Conservation (phyloP, 2,888 invertebrate genomes). For the Pyrocoelia pectoralis region DNA sequence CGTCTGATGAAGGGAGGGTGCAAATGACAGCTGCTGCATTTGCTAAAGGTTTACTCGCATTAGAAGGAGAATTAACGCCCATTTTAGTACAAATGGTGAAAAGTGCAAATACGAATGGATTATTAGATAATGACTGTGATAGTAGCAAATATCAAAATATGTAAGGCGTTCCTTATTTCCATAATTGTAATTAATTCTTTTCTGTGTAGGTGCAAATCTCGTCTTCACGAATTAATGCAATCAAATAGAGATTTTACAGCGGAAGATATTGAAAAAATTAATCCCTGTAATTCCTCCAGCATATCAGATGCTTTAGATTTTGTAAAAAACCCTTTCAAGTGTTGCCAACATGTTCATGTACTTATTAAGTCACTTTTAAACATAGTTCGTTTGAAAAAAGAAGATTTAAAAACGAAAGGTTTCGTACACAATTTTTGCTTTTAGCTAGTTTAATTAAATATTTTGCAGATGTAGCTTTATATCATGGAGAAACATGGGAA, state of each 20-base stretch:
- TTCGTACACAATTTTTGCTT: neutral
- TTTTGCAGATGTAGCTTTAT: conserved; percentile 82
- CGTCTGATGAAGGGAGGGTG: conserved; percentile 98
- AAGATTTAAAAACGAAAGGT: conserved; percentile 89
- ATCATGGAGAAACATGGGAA: conserved; percentile 99
- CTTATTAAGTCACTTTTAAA: conserved; percentile 87
- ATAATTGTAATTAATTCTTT: neutral
- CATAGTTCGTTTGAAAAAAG: conserved; percentile 85
- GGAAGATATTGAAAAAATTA: conserved; percentile 86
- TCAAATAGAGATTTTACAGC: conserved; percentile 85
- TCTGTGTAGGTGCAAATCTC: conserved; percentile 85
- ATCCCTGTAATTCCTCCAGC: conserved; percentile 92
- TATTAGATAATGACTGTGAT: conserved; percentile 98
- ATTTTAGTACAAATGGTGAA: conserved; percentile 99
- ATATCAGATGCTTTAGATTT: conserved; percentile 91
- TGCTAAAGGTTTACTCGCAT: conserved; percentile 94
- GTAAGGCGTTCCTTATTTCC: too few species aligned
- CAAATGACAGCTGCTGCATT: conserved; percentile 99
- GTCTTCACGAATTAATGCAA: conserved; percentile 91
- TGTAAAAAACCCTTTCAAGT: conserved; percentile 94
- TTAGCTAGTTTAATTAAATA: conserved; percentile 7
- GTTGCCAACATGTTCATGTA: conserved; percentile 89
- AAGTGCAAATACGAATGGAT: conserved; percentile 97
- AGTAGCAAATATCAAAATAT: conserved; percentile 94
- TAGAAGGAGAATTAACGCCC: conserved; percentile 98